Evolutionary conservation across 2,113 vertebrate species (phyloP).

Genomic region (Triplophysa rosa): DNA sequence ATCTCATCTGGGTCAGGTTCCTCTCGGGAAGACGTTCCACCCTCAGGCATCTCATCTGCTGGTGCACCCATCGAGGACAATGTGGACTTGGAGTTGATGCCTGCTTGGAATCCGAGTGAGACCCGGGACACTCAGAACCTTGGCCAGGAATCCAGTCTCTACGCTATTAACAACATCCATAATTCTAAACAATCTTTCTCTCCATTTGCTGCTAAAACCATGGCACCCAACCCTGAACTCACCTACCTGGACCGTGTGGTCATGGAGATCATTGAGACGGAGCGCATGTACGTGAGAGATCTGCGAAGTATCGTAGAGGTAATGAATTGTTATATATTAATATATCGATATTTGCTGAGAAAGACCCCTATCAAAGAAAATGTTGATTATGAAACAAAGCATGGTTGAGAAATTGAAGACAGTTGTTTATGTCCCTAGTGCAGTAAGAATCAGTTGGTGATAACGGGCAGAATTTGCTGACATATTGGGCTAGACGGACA

Average conservation of each 20-base stretch:
- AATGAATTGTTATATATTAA: too few relatives aligned
- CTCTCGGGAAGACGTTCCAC: constrained; percentile 60
- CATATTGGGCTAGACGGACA: background rate
- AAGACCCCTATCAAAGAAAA: too few relatives aligned
- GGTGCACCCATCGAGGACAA: constrained; percentile 12
- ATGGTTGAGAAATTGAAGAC: background rate
- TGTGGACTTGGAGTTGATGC: constrained; percentile 46
- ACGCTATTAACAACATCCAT: constrained; percentile 18
- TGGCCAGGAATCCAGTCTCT: background rate
- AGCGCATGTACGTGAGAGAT: constrained; percentile 88
- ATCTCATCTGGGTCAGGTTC: constrained; percentile 72
- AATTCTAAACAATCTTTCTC: constrained; percentile 55
- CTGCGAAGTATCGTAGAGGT: constrained; percentile 92
- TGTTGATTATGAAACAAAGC: background rate
- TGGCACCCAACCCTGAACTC: constrained; percentile 72
- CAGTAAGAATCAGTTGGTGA: background rate
- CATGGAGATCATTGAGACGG: constrained; percentile 91
- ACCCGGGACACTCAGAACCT: background rate
- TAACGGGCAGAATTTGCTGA: background rate
- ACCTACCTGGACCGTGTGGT: constrained; percentile 88
- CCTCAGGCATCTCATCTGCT: background rate
- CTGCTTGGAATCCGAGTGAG: background rate
- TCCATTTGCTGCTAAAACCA: constrained; percentile 59
- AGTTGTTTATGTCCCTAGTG: background rate
- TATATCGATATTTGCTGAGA: too few relatives aligned